Evolutionary conservation across 2,113 vertebrate genomes (phyloP).

Genomic region (Dromiciops gliroides): DNA sequence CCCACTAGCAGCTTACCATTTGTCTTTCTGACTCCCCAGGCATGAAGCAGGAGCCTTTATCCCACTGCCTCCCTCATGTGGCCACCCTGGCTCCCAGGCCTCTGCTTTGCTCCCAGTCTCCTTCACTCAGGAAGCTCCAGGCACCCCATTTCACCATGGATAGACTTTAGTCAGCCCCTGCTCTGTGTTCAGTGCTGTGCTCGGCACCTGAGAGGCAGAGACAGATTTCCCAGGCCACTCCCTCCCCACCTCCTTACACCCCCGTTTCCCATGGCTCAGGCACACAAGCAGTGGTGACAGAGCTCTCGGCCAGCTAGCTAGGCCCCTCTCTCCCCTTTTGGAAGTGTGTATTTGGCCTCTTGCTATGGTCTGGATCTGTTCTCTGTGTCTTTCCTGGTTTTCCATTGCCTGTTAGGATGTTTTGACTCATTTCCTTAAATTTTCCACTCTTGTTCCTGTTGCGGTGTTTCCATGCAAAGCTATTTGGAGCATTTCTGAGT

Average conservation of each 20-base stretch:
- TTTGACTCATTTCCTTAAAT: conserved; percentile 52
- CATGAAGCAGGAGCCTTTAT: not conserved
- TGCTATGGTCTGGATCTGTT: not conserved
- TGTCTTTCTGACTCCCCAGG: not conserved
- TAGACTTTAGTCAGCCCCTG: not conserved
- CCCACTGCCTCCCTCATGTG: not conserved
- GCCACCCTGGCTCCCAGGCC: not conserved
- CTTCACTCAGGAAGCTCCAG: not conserved
- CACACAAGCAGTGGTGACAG: not conserved
- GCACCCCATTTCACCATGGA: not conserved
- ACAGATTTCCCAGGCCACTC: not conserved
- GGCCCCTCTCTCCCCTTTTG: not conserved
- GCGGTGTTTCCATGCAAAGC: not conserved
- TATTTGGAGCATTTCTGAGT: not conserved
- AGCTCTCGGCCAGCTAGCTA: not conserved
- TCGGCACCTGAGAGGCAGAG: not conserved
- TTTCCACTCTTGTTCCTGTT: not conserved
- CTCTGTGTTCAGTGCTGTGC: not conserved
- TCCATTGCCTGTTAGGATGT: not conserved
- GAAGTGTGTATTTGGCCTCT: not conserved
- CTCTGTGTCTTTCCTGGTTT: not conserved
- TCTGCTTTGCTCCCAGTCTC: not conserved
- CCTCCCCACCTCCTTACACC: not conserved
- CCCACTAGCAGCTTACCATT: not conserved
- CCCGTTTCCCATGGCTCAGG: not conserved